These are phyloP conservation scores for Meloidogyne exigua DNA, from an alignment of 1,140 invertebrate genomes.

Conservation along the genomic window DNA sequence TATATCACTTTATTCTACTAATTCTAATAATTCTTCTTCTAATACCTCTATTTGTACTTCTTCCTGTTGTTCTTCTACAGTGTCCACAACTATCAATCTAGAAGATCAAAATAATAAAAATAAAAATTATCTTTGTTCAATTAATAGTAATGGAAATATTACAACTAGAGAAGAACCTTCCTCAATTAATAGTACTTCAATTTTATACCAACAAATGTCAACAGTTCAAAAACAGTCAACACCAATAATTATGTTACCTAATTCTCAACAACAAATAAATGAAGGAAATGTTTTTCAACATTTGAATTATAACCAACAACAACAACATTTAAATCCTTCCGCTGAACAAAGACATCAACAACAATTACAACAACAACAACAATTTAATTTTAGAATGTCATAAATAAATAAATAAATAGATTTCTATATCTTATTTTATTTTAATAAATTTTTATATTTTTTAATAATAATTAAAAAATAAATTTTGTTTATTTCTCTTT, in stretches of 20 bases:
- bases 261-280: not conserved
- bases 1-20: not conserved
- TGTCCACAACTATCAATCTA: not conserved
- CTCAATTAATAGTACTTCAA: not conserved
- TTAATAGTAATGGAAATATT: not conserved
- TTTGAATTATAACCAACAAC: not conserved
- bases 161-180: too few relatives aligned
- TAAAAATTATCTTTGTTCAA: not conserved
- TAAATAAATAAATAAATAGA: not conserved
- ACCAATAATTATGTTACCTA: not conserved
- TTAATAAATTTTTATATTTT: too few relatives aligned
- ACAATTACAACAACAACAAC: not conserved
- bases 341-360: not conserved
- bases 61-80: not conserved
- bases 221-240: not conserved
- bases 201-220: not conserved
- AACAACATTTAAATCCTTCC: not conserved
- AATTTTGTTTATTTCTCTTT: too few relatives aligned
- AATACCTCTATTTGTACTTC: not conserved
- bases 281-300: not conserved
- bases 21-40: not conserved
- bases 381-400: not conserved
- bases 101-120: too few relatives aligned
- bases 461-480: too few relatives aligned
- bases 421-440: not conserved